A percentile compares a stretch with the other conserved stretches of the same genome.
Conservation (phyloP, 2,888 invertebrate species). For the Apotomis betuletana region DNA sequence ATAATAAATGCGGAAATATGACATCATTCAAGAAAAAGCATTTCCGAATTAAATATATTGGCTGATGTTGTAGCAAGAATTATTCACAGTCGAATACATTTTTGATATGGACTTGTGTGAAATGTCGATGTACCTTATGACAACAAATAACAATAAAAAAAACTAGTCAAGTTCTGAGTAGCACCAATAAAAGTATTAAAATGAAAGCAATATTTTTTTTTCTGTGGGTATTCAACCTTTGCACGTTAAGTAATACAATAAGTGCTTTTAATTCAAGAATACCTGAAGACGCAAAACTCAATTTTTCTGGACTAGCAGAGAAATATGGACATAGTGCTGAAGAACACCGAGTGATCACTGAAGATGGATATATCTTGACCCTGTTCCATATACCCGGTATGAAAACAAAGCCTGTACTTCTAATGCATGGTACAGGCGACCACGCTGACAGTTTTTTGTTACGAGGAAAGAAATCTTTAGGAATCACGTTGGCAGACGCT, state of each 20-base stretch:
- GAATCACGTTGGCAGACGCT: slow-evolving; percentile 63
- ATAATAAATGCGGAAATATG: background rate
- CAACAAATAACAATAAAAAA: no score
- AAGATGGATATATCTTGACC: slow-evolving; percentile 34
- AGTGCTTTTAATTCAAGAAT: background rate
- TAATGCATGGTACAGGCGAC: slow-evolving; percentile 59
- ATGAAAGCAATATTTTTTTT: background rate
- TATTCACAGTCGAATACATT: no score
- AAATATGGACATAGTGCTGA: slow-evolving; percentile 35
- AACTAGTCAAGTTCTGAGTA: no score
- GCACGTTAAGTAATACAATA: background rate
- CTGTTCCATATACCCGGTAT: slow-evolving; percentile 32
- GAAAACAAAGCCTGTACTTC: slow-evolving; percentile 49
- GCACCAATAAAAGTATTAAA: background rate
- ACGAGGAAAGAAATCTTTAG: slow-evolving; percentile 53
- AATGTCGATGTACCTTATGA: no score
- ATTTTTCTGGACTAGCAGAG: slow-evolving; percentile 21
- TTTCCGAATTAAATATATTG: background rate
- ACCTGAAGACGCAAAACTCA: slow-evolving; percentile 24
- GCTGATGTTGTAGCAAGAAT: background rate
- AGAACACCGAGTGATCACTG: slow-evolving; percentile 31
- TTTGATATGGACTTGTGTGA: no score
- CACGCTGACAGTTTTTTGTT: slow-evolving; percentile 56
- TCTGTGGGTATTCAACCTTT: slow-evolving; percentile 1
- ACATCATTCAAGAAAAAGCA: background rate